Conservation (phyloP, 2,888 invertebrate genomes). For the Dermolepida albohirtum region DNA sequence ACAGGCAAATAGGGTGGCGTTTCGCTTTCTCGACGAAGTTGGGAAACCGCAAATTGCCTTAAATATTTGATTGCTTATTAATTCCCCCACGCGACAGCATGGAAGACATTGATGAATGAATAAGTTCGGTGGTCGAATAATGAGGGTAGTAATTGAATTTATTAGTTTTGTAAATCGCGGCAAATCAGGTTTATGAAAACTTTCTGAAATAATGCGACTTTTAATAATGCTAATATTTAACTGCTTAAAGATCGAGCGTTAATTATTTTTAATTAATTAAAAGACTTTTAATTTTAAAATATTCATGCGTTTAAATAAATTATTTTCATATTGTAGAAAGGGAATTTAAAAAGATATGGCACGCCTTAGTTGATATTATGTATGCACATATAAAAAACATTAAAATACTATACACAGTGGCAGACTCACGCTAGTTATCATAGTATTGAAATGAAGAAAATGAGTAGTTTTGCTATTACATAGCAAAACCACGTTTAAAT, state of each 20-base stretch:
- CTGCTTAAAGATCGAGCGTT: background rate
- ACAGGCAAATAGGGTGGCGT: background rate
- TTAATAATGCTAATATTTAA: constrained; percentile 13
- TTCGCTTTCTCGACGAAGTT: constrained; percentile 6
- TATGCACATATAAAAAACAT: too few species aligned
- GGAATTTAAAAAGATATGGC: too few species aligned
- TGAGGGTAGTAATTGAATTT: constrained; percentile 30
- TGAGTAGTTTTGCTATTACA: too few species aligned
- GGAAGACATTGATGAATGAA: constrained; percentile 33
- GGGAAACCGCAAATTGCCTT: constrained; percentile 31
- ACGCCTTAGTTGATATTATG: too few species aligned
- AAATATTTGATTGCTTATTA: constrained; percentile 39
- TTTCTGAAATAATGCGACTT: background rate
- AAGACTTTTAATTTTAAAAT: background rate
- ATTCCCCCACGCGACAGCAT: constrained; percentile 28
- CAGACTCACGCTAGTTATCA: too few species aligned
- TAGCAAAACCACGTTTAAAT: too few species aligned
- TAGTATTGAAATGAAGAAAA: too few species aligned
- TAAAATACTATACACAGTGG: too few species aligned
- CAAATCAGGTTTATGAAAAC: constrained; percentile 5
- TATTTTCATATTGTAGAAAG: too few species aligned
- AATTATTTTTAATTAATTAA: constrained; percentile 4
- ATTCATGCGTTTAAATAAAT: too few species aligned
- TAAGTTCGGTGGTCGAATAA: constrained; percentile 35
- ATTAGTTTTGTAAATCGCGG: constrained; percentile 29